Base-by-base conservation (phyloP, 1,140 invertebrate species). In the Neomicropteryx cornuta region DNA sequence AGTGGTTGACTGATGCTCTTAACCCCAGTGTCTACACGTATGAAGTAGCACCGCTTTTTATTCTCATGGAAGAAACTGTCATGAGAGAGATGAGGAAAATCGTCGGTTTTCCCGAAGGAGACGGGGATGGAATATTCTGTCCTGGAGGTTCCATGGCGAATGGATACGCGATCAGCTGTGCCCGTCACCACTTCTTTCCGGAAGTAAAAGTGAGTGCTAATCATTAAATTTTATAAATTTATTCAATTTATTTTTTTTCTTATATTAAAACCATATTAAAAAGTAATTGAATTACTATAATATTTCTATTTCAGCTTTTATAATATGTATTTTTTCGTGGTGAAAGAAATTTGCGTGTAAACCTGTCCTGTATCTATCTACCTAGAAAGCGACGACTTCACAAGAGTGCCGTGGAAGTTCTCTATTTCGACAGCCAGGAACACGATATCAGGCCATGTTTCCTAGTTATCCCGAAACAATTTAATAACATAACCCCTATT, bases 101-200 rank as follows among this genome's bases (percentile, higher is more conserved):
- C 14, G 76, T 97, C 22, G 93, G 94, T 0, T 97, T 84, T 72
- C 61, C 72, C 3, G 62, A 76, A 8, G 84, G 81, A 0, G 80
- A 83, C 10, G 76, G 76, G 2, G 87, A 90, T 62, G 93, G 89
- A 0, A 89, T 97, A 31, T 96, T 97, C 62, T 88, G 86, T 52
- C 94, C 94, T 6, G 94, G 94, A 20, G 94, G 94, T 1, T 93
- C 91, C 1, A 84, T 97, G 46, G 85, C 92, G 2, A 97, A 97
- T 57, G 83, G 93, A 40, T 97, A 97, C 57, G 92, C 87, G 10
- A 89, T 97, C 38, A 86, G 87, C 51, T 76, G 89, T 40, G 93
- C 93, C 2, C 67, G 93, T 23, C 82, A 86, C 52, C 60, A 77
- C 43, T 70, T 71, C 38, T 76, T 79, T 52, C 89, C 90, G 5